A percentile compares a stretch with the other conserved stretches of the same genome.
Evolutionary conservation across 2,888 invertebrate genomes (phyloP).

Genomic region (Tetragonisca angustula): DNA sequence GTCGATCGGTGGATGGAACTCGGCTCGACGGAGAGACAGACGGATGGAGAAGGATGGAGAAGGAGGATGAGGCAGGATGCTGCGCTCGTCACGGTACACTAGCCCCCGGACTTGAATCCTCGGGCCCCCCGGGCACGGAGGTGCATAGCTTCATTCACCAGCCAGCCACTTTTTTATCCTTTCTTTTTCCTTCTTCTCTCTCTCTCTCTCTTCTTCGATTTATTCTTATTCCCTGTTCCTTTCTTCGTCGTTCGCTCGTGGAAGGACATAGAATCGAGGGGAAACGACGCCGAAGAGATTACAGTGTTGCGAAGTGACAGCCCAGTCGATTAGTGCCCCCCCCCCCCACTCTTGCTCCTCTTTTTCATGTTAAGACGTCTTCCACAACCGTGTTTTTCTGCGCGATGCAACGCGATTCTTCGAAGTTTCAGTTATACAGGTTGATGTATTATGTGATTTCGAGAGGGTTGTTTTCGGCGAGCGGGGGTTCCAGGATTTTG

Average conservation of each 20-base stretch:
- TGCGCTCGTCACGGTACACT: constrained; percentile 81
- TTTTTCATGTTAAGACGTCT: constrained; percentile 15
- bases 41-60: constrained; percentile 34
- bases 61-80: constrained; percentile 78
- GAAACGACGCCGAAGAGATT: constrained; percentile 48
- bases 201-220: constrained; percentile 19
- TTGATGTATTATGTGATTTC: background rate
- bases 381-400: background rate
- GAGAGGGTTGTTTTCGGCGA: background rate
- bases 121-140: constrained; percentile 76
- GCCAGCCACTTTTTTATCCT: constrained; percentile 64
- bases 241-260: constrained; percentile 17
- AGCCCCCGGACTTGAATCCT: constrained; percentile 78
- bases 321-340: constrained; percentile 57
- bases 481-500: background rate
- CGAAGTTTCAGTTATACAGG: background rate
- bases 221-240: constrained; percentile 19
- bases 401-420: background rate
- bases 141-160: constrained; percentile 74
- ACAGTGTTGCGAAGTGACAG: constrained; percentile 61
- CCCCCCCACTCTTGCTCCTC: background rate
- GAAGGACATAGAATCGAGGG: constrained; percentile 44
- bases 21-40: constrained; percentile 20
- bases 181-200: constrained; percentile 31
- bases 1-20: constrained; percentile 52